Evolutionary conservation across 1,140 invertebrate genomes (phyloP).

Genomic region (Araneus ventricosus): DNA sequence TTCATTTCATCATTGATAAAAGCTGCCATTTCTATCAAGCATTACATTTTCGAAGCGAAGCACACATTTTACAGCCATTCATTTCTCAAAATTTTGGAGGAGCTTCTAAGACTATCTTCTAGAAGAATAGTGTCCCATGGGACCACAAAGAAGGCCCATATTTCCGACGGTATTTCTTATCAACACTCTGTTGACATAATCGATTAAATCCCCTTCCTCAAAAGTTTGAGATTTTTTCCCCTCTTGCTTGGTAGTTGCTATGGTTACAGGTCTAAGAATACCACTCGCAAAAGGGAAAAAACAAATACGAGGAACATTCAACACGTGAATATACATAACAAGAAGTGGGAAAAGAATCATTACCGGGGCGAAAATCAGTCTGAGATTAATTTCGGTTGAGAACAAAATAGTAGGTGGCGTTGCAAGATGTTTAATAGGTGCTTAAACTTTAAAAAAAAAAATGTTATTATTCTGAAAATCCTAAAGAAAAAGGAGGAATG

Average conservation of each 20-base stretch:
- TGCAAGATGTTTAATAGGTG: neutral
- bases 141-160: constrained; percentile 48
- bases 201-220: constrained; percentile 62
- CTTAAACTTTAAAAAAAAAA: too few species aligned
- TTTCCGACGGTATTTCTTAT: constrained; percentile 63
- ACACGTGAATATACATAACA: constrained; percentile 4
- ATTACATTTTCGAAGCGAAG: neutral
- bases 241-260: constrained; percentile 33
- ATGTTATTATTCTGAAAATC: neutral
- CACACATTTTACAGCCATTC: constrained; percentile 34
- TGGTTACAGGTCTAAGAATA: constrained; percentile 35
- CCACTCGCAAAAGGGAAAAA: neutral
- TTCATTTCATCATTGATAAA: constrained; percentile 37
- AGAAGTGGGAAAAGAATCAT: neutral
- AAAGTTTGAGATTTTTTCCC: constrained; percentile 60
- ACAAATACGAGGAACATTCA: neutral
- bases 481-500: neutral
- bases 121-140: constrained; percentile 43
- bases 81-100: constrained; percentile 8
- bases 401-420: neutral
- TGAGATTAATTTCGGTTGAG: neutral
- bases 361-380: neutral
- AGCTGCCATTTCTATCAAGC: constrained; percentile 7
- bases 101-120: neutral
- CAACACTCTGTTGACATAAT: constrained; percentile 73